Evolutionary conservation across 2,888 invertebrate species (phyloP).

Genomic region (Halictus quadricinctus): DNA sequence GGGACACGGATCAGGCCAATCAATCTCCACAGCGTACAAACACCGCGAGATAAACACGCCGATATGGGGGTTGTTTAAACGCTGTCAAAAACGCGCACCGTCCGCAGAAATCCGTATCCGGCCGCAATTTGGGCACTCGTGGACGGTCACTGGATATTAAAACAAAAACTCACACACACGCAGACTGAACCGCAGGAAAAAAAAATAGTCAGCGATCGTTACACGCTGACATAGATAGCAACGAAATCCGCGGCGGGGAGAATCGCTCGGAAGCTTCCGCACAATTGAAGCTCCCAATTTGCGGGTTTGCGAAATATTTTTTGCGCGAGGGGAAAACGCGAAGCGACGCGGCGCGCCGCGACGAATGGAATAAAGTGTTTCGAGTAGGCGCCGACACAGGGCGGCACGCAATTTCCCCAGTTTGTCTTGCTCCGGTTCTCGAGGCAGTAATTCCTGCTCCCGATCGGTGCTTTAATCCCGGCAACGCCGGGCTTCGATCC

Average conservation of each 20-base stretch:
- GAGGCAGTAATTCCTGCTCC: slow-evolving; percentile 58
- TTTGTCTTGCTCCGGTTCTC: slow-evolving; percentile 52
- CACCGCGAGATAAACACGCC: slow-evolving; percentile 23
- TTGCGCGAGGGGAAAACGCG: background rate
- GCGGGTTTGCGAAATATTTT: slow-evolving; percentile 34
- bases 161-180: background rate
- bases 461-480: slow-evolving; percentile 64
- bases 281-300: slow-evolving; percentile 23
- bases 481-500: slow-evolving; percentile 60
- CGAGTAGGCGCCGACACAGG: slow-evolving; percentile 19
- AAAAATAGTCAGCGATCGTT: slow-evolving; percentile 12
- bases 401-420: slow-evolving; percentile 38
- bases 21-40: slow-evolving; percentile 31
- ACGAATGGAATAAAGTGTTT: slow-evolving; percentile 49
- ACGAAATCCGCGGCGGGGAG: background rate
- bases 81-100: slow-evolving; percentile 21
- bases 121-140: background rate
- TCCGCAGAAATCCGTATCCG: slow-evolving; percentile 18
- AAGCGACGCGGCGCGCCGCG: background rate
- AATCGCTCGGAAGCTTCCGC: background rate
- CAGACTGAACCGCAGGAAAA: too few relatives aligned
- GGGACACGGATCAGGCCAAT: slow-evolving; percentile 10
- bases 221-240: slow-evolving; percentile 14
- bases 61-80: slow-evolving; percentile 22
- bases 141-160: slow-evolving; percentile 21